Evolutionary conservation across 2,888 invertebrate species (phyloP), one percentile per base, ranked within the genome.

Genomic region (Plagodis pulveraria): DNA sequence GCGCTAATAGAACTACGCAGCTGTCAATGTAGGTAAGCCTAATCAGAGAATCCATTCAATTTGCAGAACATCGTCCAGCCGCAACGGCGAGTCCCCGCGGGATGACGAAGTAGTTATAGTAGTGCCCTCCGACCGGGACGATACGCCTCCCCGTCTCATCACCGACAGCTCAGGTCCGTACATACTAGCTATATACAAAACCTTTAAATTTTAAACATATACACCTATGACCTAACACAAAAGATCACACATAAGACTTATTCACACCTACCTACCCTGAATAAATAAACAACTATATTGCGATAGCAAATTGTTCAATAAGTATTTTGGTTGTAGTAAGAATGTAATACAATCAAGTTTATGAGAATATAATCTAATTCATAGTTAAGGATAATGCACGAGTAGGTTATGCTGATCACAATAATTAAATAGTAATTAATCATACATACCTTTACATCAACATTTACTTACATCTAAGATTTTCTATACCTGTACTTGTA

Each of bases 131-230:
- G 90, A 91, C 74, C 83, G 85, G 10, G 89, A 92, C 67, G 94
- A 93, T 71, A 93, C 93, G 57, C 93, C 93, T 40, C 94, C 93
- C 63, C 93, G 94, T 62, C 93, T 94, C 69, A 92, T 88, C 70
- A 94, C 94, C 49, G 95, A 95, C 85, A 95, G 94, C 87, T 95
- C 95, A 88, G 95, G 95, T 95, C 68, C 69, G 78, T 54, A 22
- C 22, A 22, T 22, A 57, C 11, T n/a, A 77, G 36, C 35, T 50
- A 42, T 56, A 63, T 44, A 53, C 10, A 50, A 50, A 12, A 32
- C 11, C 44, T 61, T 51, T 45, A 50, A 57, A 59, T 47, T 62
- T 50, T 32, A 51, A 56, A 53, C 57, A 59, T 46, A 50, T 54
- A 43, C 43, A 36, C 10, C 40, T n/a, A n/a, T n/a, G n/a, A n/a